A percentile compares a stretch with the other conserved stretches of the same genome.
Conservation (phyloP, 2,113 vertebrate species). For the Danio rerio region DNA sequence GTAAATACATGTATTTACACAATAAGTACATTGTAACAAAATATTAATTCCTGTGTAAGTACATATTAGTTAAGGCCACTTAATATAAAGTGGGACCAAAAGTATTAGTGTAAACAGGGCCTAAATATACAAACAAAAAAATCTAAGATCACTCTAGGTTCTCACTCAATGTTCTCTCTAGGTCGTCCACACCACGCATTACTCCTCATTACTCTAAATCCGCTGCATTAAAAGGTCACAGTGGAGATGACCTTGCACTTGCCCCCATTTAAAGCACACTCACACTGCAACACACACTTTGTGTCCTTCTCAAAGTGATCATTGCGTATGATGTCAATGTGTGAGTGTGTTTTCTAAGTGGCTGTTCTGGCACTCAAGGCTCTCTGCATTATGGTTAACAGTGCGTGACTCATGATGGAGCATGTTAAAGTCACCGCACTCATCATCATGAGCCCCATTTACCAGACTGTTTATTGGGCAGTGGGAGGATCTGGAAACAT, state of each 20-base stretch:
- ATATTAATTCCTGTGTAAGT: too few species aligned
- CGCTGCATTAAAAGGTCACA: neutral
- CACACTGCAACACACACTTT: neutral
- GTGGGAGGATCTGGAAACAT: slow-evolving; percentile 12
- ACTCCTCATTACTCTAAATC: too few species aligned
- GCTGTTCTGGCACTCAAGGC: neutral
- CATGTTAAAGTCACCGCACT: slow-evolving; percentile 41
- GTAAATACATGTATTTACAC: too few species aligned
- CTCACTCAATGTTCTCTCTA: too few species aligned
- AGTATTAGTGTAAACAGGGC: too few species aligned
- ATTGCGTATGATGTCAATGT: neutral
- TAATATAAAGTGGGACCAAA: too few species aligned
- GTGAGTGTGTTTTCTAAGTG: neutral
- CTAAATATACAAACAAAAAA: too few species aligned
- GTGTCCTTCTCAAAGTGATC: neutral
- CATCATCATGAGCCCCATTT: slow-evolving; percentile 52
- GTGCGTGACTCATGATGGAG: slow-evolving; percentile 58
- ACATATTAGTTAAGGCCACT: too few species aligned
- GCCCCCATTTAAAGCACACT: neutral
- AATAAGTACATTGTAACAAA: too few species aligned
- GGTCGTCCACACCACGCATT: too few species aligned
- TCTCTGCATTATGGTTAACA: slow-evolving; percentile 54
- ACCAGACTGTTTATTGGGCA: slow-evolving; percentile 15
- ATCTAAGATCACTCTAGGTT: too few species aligned
- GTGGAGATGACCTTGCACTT: slow-evolving; percentile 23